phyloP scores from a whole-genome alignment of 2,113 vertebrate genomes.

The Melanocharis versteri region DNA sequence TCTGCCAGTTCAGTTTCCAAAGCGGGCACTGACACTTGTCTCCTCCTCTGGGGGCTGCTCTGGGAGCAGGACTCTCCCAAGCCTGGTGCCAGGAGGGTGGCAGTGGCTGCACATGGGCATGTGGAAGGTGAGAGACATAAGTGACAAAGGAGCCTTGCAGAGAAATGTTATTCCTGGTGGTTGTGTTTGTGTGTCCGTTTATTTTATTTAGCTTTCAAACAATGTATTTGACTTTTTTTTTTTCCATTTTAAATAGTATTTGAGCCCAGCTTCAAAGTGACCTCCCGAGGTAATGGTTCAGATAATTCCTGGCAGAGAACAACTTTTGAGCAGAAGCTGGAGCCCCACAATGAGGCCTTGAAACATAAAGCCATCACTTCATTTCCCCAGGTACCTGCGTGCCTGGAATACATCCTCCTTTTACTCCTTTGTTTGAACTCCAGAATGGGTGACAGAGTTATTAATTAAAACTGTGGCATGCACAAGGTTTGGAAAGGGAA shows the following conservation, averaged over 20 bases:
- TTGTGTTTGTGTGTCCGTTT: neutral
- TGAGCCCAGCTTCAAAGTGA: neutral
- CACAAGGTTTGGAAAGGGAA: slow-evolving; percentile 10
- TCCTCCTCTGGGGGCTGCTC: neutral
- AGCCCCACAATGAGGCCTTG: neutral
- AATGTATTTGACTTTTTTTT: neutral
- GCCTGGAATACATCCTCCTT: slow-evolving; percentile 5
- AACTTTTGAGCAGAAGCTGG: slow-evolving; percentile 1
- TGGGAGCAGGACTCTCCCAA: neutral
- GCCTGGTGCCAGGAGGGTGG: neutral
- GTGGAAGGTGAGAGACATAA: neutral
- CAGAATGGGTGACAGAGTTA: neutral
- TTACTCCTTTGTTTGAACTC: neutral
- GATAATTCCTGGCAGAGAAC: slow-evolving; percentile 10
- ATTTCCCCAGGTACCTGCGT: neutral
- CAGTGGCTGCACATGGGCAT: neutral
- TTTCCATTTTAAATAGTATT: neutral
- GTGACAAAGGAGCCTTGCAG: neutral
- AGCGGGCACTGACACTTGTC: neutral
- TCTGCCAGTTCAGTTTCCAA: neutral
- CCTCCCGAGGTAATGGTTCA: neutral
- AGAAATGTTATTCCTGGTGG: neutral
- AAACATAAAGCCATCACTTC: slow-evolving; percentile 23
- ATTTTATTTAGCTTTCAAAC: neutral
- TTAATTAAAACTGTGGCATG: slow-evolving; percentile 29